These are phyloP conservation scores for Encarsia formosa DNA, from an alignment of 2,888 invertebrate genomes.

Conservation along the genomic window DNA sequence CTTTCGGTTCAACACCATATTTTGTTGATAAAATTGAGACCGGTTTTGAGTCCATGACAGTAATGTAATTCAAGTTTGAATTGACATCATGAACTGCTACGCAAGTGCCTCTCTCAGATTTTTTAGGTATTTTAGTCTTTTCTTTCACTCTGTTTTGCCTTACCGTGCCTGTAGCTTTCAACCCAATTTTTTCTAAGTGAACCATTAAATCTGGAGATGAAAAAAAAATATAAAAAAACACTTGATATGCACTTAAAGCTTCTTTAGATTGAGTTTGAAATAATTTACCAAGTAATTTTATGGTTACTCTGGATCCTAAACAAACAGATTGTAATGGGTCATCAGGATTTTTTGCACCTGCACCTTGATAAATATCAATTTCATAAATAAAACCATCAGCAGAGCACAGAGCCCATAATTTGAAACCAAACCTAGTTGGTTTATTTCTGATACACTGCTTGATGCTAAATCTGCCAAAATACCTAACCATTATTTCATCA, in stretches of 20 bases:
- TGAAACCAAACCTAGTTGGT: conserved; percentile 14
- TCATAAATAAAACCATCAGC: conserved; percentile 10
- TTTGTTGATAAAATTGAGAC: background rate
- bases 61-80: background rate
- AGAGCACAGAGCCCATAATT: conserved; percentile 15
- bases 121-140: conserved; percentile 8
- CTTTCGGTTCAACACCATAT: background rate
- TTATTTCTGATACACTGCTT: conserved; percentile 19
- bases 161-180: conserved; percentile 12
- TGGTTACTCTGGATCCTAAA: conserved; percentile 9
- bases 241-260: conserved; percentile 5
- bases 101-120: conserved; percentile 1
- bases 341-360: background rate
- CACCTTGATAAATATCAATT: conserved; percentile 15
- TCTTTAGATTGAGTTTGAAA: background rate
- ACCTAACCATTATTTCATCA: conserved; percentile 24
- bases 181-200: conserved; percentile 14
- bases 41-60: background rate
- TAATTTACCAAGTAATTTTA: conserved; percentile 8
- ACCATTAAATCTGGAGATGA: conserved; percentile 15
- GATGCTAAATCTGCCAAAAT: conserved; percentile 11
- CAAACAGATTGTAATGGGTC: conserved; percentile 1
- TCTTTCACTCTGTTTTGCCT: conserved; percentile 9
- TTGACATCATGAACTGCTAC: conserved; percentile 1
- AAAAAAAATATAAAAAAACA: conserved; percentile 20